Evolutionary conservation across 2,888 invertebrate species (phyloP), one percentile per base, ranked within the genome.

Genomic region (Limnephilus auricula): DNA sequence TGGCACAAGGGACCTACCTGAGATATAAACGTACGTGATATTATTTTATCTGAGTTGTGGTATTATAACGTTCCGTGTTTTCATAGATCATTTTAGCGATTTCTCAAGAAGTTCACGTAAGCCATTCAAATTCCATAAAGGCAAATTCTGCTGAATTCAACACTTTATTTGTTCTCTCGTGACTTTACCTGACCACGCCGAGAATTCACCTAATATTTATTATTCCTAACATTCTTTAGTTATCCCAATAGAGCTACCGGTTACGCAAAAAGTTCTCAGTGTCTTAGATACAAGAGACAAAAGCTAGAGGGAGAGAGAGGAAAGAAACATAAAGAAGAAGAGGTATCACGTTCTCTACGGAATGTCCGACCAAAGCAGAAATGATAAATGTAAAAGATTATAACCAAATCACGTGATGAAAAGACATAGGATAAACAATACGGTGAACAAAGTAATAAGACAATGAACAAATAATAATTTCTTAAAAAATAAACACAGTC

Each of bases 381-480:
- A 82, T 34, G 82, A 82, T 82, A 82, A 82, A 82, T 82, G 25
- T 25, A 34, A 34, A 34, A 82, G 82, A 82, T 82, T 82, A 82
- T 82, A 82, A 34, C 32, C 82, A 82, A 31, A 82, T 82, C 82
- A 82, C 82, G 82, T 34, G 82, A 82, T 10, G 82, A 32, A 18
- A 82, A 32, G 18, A 34, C 10, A 25, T 34, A 32, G 34, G 82
- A 82, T 25, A 18, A n/a, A 25, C 82, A 82, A 32, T 34, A 34
- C 0, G 82, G 82, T 82, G 32, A 37, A 82, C 82, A 82, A 34
- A 18, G 9, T 2, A 65, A 9, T 65, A 25, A 65, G 65, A 65
- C 65, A 65, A 65, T 65, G 65, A 65, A 65, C 18, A 18, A 50
- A 50, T 50, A 50, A 50, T n/a, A 45, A 45, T 25, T 65, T 25